Base-by-base conservation (phyloP, 2,113 vertebrate species). In the Seriola aureovittata region DNA sequence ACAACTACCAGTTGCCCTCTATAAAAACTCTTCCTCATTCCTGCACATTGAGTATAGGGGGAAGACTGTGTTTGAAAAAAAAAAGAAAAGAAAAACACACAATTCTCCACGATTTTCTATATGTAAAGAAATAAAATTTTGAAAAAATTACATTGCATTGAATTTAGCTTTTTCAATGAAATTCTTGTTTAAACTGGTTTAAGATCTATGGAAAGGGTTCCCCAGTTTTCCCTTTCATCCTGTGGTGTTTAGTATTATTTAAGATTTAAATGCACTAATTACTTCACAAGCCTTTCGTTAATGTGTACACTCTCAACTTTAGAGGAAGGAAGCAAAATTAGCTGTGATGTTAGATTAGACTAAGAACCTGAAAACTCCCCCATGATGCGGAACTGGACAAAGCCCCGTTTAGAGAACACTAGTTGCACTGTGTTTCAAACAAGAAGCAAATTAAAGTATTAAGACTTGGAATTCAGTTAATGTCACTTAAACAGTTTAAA, bases 1-100 rank as follows among this genome's bases (percentile, higher is more conserved):
- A 29, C 58, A 46, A 21, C 66, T 66, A 52, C 57, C 23, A 54
- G 58, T 68, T 80, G 25, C 14, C 69, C 44, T 79, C 29, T 14
- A 64, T 63, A 4, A 50, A 60, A 83, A 40, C 5, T 34, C 50
- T 17, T 48, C n/a, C 23, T 54, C 72, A 14, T n/a, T 12, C 23
- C 71, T 55, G 4, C 32, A 64, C n/a, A 67, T 44, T 70, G 74
- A 64, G n/a, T 60, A 34, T 59, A 36, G 69, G 11, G n/a, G 42
- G 46, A 42, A 29, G 40, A 67, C 40, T 21, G 70, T 60, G 63
- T 67, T 79, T 84, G 29, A 29, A 29, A 29, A 29, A 29, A 29
- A 29, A 29, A 29, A 29, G 2, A 29, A 29, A 29, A 29, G 29
- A 29, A 29, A 29, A 29, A 29, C 29, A 29, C 25, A 29, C 25